Evolutionary conservation across 2,113 vertebrate genomes (phyloP).

Genomic region (Myrmecobius fasciatus): DNA sequence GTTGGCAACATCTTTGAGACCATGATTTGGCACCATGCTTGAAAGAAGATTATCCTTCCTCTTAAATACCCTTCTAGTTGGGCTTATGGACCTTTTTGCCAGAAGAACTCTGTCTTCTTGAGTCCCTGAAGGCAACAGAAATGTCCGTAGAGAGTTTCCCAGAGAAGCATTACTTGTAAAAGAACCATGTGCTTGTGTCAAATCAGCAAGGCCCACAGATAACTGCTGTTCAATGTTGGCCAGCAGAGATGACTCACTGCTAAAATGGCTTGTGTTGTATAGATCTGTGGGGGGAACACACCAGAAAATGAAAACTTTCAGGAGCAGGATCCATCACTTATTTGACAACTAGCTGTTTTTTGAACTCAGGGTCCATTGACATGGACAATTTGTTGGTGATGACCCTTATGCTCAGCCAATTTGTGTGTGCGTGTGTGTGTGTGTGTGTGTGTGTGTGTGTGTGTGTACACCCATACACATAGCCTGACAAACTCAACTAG

Average conservation of each 20-base stretch:
- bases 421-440: background rate
- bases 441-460: background rate
- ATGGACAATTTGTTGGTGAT: background rate
- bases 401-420: background rate
- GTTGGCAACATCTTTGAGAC: constrained; percentile 67
- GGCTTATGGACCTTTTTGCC: constrained; percentile 66
- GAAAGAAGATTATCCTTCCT: constrained; percentile 59
- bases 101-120: constrained; percentile 69
- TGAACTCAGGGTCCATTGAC: constrained; percentile 21
- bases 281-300: constrained; percentile 77
- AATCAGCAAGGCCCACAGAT: constrained; percentile 53
- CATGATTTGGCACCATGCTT: constrained; percentile 53
- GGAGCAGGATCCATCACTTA: constrained; percentile 44
- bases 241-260: constrained; percentile 64
- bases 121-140: constrained; percentile 65
- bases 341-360: constrained; percentile 50
- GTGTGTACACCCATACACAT: background rate
- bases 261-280: constrained; percentile 73
- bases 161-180: constrained; percentile 51
- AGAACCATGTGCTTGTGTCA: constrained; percentile 56
- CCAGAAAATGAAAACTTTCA: constrained; percentile 49
- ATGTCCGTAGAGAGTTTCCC: constrained; percentile 57
- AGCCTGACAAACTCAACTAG: background rate
- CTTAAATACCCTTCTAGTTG: constrained; percentile 66
- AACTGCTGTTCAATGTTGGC: constrained; percentile 61